phyloP scores from a whole-genome alignment of 2,113 vertebrate species.

The Crotalus viridis region DNA sequence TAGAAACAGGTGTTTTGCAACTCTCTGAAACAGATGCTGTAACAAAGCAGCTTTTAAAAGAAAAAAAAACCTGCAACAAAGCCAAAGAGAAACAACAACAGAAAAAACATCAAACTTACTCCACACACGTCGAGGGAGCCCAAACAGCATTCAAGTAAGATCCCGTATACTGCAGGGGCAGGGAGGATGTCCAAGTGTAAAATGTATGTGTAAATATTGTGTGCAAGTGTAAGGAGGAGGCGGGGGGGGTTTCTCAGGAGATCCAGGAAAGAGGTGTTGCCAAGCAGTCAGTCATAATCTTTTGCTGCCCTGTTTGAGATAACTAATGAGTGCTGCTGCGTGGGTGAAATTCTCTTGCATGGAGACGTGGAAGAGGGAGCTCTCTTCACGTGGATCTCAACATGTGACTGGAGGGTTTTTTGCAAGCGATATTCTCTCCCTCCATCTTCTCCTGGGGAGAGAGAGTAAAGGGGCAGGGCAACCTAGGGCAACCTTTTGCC shows the following conservation, averaged over 20 bases:
- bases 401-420: neutral
- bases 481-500: accelerated
- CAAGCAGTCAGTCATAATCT: constrained; percentile 7
- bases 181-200: no score
- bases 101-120: neutral
- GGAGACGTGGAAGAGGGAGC: neutral
- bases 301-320: constrained; percentile 32
- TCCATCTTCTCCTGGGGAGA: accelerated
- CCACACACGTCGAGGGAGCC: neutral
- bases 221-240: neutral
- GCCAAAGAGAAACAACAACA: neutral
- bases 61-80: neutral
- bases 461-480: accelerated
- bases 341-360: constrained; percentile 60
- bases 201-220: neutral
- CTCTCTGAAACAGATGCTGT: neutral
- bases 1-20: neutral
- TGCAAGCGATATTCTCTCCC: neutral
- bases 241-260: neutral
- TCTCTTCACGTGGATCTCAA: constrained; percentile 20
- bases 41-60: neutral
- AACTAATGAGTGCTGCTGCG: constrained; percentile 50
- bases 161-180: neutral
- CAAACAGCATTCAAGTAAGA: neutral
- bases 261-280: constrained; percentile 11